phyloP scores from a whole-genome alignment of 2,797 vertebrate genomes.

The Muraenolepis orangiensis region DNA sequence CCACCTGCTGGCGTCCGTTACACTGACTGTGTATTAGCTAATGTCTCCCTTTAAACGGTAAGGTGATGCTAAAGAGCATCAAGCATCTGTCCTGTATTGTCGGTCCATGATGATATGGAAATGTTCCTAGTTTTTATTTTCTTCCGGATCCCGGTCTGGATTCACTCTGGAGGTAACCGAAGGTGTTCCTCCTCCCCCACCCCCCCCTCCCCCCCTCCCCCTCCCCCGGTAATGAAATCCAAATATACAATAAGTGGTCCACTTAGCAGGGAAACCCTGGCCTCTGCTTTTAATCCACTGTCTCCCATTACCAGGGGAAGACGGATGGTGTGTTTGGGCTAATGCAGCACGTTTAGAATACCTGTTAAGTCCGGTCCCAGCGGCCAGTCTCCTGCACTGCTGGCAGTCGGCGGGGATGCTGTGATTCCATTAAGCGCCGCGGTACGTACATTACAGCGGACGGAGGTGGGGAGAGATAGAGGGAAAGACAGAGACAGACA shows the following conservation, averaged over 20 bases:
- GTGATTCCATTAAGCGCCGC: constrained; percentile 62
- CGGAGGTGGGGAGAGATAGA: constrained; percentile 18
- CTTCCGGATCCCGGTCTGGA: constrained; percentile 51
- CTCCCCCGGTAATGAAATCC: constrained; percentile 68
- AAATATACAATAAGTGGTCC: constrained; percentile 68
- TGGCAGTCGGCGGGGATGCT: constrained; percentile 40
- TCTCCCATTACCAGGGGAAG: constrained; percentile 57
- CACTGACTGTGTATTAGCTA: not conserved
- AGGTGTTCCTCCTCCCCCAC: constrained; percentile 51
- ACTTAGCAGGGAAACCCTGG: constrained; percentile 1
- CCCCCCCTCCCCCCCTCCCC: constrained; percentile 58
- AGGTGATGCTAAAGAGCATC: not conserved
- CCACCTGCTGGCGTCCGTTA: too few relatives aligned
- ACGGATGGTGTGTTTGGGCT: constrained; percentile 63
- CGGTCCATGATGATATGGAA: constrained; percentile 5
- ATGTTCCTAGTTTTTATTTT: constrained; percentile 28
- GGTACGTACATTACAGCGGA: constrained; percentile 41
- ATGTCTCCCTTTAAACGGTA: not conserved
- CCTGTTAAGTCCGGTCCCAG: constrained; percentile 53
- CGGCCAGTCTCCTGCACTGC: constrained; percentile 46
- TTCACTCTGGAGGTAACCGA: constrained; percentile 39
- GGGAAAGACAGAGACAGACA: not conserved
- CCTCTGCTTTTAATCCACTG: constrained; percentile 5
- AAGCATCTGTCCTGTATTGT: constrained; percentile 16
- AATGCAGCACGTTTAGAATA: constrained; percentile 64